Base-by-base conservation (phyloP, 2,797 vertebrate species). In the Triplophysa bombifrons region DNA sequence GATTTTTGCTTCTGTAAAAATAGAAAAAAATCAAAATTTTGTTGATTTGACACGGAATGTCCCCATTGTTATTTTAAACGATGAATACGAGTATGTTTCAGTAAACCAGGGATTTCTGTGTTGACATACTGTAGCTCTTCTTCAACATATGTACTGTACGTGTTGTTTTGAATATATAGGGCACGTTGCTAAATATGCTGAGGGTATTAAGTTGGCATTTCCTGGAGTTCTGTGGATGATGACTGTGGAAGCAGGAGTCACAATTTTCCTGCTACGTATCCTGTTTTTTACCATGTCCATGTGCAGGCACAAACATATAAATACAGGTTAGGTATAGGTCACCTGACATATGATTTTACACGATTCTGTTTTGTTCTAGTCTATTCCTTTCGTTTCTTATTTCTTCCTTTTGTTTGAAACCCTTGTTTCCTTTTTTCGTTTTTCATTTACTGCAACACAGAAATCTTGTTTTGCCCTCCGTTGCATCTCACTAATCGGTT, bases 231-330 rank as follows among this genome's bases (percentile, higher is more conserved):
- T 71, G 74, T 86, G 88, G 87, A 85, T 20, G 53, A 55, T 55
- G n/a, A 86, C 87, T 84, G 38, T 82, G 81, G 82, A 87, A 82
- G 86, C 88, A 88, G 89, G 76, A 80, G 80, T 82, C 48, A 4
- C 8, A 17, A 7, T 80, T 89, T 89, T 86, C 86, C 84, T 87
- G 84, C 80, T 87, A 88, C 73, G 83, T 68, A 65, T 92, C 91
- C 91, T 91, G 91, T 93, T 89, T 86, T 69, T 69, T 48, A 73
- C 55, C 25, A 27, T 61, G 55, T 48, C 66, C 66, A 69, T 69
- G 44, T 77, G 11, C 41, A 61, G 19, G 56, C 44, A 77, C 55
- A 70, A 50, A 38, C 17, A 38, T 55, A 60, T 51, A 77, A 69
- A 70, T 51, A 60, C 19, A 0, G 51, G 51, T 77, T 69, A 58